Evolutionary conservation across 2,797 vertebrate species (phyloP), one percentile per base, ranked within the genome.

Genomic region (Anisognathus igniventris): DNA sequence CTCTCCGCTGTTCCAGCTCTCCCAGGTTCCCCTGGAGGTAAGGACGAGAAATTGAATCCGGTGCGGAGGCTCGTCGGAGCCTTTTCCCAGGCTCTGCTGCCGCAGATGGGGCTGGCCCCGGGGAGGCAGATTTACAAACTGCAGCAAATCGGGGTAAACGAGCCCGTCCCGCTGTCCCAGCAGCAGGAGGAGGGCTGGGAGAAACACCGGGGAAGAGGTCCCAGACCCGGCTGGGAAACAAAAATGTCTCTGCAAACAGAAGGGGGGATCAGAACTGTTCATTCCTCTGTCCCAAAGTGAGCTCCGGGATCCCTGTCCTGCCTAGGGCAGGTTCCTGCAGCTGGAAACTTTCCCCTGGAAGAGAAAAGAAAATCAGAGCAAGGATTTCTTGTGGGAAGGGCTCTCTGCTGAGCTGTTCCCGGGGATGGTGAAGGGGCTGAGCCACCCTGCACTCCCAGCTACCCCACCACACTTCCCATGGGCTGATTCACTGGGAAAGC

Each of bases 81-180:
- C 53, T 0, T 87, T 96, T 93, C 94, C 91, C 94, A 91, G 87
- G 39, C 85, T 50, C 75, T 24, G 5, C 80, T 35, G 44, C 94
- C 65, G 91, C 94, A 94, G 92, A 83, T 68, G 93, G 87, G 86
- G 65, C 77, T 79, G 91, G 77, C 90, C 82, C 83, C 9, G 86
- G 74, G 84, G 42, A 94, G 88, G 25, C 56, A 93, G 88, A 92
- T 96, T 95, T 87, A 95, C 94, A 90, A 85, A 94, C 86, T 86
- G 90, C 88, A 77, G 42, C 93, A 86, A 93, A 95, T 92, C 14
- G 65, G 93, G 80, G 71, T 39, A 30, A 94, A 83, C 2, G 37
- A 86, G 78, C 83, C 86, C 17, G 16, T 15, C 80, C 87, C 62
- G 2, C 19, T 21, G 56, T 7, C 83, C 21, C 90, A 73, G 35